Conservation (phyloP, 2,888 invertebrate genomes). For the Brachylomia viminalis region DNA sequence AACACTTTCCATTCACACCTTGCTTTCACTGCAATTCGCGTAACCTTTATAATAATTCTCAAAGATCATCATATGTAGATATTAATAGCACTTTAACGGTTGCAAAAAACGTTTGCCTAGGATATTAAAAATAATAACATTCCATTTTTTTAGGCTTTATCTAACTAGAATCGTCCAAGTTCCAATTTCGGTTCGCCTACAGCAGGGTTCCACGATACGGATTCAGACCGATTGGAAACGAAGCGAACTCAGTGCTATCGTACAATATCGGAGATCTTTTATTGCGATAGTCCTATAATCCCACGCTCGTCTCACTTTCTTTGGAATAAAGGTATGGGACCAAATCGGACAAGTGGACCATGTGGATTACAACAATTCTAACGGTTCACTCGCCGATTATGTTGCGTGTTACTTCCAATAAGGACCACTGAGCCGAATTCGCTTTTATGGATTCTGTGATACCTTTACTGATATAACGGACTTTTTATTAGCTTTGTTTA, state of each 20-base stretch:
- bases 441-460: slow-evolving; percentile 60
- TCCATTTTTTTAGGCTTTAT: slow-evolving; percentile 65
- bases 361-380: slow-evolving; percentile 72
- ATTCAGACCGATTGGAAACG: slow-evolving; percentile 63
- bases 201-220: slow-evolving; percentile 51
- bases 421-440: slow-evolving; percentile 66
- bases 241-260: slow-evolving; percentile 67
- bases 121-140: slow-evolving; percentile 31
- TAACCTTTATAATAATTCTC: slow-evolving; percentile 39
- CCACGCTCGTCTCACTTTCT: slow-evolving; percentile 84
- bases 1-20: slow-evolving; percentile 54
- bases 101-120: slow-evolving; percentile 31
- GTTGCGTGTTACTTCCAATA: slow-evolving; percentile 64
- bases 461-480: slow-evolving; percentile 67
- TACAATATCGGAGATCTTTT: slow-evolving; percentile 70
- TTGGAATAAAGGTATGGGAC: slow-evolving; percentile 72
- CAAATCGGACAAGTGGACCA: slow-evolving; percentile 80
- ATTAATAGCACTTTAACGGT: slow-evolving; percentile 37
- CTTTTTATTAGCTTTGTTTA: slow-evolving; percentile 51
- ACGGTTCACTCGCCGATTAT: slow-evolving; percentile 77
- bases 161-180: slow-evolving; percentile 63
- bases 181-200: slow-evolving; percentile 65
- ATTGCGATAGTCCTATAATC: slow-evolving; percentile 79
- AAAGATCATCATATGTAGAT: slow-evolving; percentile 28
- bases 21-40: slow-evolving; percentile 63